Evolutionary conservation across 1,140 invertebrate genomes (phyloP), one percentile per base, ranked within the genome.

Genomic region (Macrobrachium nipponense): DNA sequence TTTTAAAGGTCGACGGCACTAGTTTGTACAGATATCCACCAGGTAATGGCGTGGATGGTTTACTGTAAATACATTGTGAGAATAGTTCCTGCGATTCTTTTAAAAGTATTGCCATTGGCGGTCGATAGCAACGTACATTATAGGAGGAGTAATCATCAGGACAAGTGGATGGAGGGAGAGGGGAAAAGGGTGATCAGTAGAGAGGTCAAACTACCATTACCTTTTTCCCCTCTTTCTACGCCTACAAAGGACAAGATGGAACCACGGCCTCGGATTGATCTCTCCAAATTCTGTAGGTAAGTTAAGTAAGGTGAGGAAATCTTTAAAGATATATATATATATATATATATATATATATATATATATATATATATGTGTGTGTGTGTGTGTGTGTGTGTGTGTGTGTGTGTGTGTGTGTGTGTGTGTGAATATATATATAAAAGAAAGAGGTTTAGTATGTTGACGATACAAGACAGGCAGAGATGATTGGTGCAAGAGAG

Each of bases 181-280:
- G 78, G 87, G 78, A 80, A 58, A 64, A 64, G 20, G 82, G 87
- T 83, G 81, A 87, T 83, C 75, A 68, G 80, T 87, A 84, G 87
- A 79, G 87, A 70, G 23, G 58, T 62, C 15, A 61, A 58, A 82
- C 86, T 87, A 82, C 86, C 86, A 87, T 87, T 87, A 87, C 86
- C 86, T 87, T 87, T 80, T 87, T 87, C 86, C 86, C 86, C 86
- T 87, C 86, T 87, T 82, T 76, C 78, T 87, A 66, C 79, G 80
- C 23, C 23, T n/a, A 23, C 79, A 5, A 44, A 60, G 18, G 5
- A 44, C 14, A 8, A 43, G n/a, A 36, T 36, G n/a, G n/a, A 76
- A 58, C 18, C 70, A 7, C 18, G 17, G 20, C 66, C 12, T n/a
- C 66, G 66, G 23, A 4, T 23, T 27, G 7, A 4, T 27, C 70